Conservation (phyloP, 2,888 invertebrate species). For the Diarsia brunnea region DNA sequence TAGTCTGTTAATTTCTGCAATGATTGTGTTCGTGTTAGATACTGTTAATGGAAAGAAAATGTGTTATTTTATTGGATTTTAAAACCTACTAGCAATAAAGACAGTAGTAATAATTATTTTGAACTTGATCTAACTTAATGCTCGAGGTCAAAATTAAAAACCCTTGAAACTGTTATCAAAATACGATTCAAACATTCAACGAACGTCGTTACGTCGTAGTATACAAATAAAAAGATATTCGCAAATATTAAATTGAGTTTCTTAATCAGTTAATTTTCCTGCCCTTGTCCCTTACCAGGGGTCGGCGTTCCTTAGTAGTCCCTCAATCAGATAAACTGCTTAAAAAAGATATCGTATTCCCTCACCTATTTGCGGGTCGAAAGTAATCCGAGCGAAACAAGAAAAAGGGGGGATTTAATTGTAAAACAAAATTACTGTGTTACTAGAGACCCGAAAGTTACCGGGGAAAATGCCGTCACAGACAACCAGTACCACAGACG, state of each 20-base stretch:
- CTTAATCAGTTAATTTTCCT: not conserved
- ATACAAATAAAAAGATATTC: not conserved
- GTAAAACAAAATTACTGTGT: constrained; percentile 77
- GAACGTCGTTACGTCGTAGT: too few species aligned
- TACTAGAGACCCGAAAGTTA: constrained; percentile 64
- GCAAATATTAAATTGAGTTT: not conserved
- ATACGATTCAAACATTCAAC: too few species aligned
- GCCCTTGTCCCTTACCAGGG: not conserved
- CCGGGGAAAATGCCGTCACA: constrained; percentile 64
- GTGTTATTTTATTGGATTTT: not conserved
- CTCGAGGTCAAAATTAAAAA: too few species aligned
- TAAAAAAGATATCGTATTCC: constrained; percentile 51
- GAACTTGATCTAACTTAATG: not conserved
- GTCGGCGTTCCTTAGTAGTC: not conserved
- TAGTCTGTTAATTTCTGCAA: not conserved
- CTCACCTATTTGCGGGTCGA: constrained; percentile 64
- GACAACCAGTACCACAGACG: constrained; percentile 25
- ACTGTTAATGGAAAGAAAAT: not conserved
- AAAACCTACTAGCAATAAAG: not conserved
- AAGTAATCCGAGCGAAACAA: constrained; percentile 74
- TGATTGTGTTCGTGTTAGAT: not conserved
- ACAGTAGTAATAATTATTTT: not conserved
- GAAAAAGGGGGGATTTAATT: constrained; percentile 77
- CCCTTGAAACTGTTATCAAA: too few species aligned
- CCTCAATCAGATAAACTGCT: not conserved